phyloP scores from a whole-genome alignment of 2,888 invertebrate genomes.

The Hymenopus coronatus region DNA sequence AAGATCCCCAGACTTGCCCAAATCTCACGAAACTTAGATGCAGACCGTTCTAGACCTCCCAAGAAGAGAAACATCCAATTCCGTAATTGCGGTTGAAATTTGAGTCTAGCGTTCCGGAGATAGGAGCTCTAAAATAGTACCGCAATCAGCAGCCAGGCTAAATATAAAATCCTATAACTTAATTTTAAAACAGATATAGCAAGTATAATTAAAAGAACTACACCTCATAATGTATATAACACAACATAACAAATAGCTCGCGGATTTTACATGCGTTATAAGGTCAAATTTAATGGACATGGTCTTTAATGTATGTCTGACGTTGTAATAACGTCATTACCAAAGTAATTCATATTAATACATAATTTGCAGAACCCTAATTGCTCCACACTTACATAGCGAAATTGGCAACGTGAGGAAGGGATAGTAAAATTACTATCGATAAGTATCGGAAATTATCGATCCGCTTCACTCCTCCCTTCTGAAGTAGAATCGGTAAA shows the following conservation, averaged over 20 bases:
- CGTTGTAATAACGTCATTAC: neutral
- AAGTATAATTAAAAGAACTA: no score
- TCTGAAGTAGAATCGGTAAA: neutral
- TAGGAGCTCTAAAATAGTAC: no score
- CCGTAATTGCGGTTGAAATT: no score
- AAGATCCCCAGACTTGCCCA: no score
- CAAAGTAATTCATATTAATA: neutral
- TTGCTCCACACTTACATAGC: neutral
- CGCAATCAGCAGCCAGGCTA: no score
- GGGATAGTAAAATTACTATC: neutral
- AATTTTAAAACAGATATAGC: no score
- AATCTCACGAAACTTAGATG: no score
- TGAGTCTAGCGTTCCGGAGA: no score
- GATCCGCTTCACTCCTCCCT: neutral
- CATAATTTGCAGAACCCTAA: neutral
- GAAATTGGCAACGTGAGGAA: neutral
- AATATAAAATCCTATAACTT: no score
- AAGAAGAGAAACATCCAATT: no score
- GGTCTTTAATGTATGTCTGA: neutral
- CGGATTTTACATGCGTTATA: neutral
- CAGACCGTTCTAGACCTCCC: no score
- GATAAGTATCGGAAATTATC: neutral
- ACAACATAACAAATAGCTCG: neutral
- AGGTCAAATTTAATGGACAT: neutral
- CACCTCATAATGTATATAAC: no score